Evolutionary conservation across 1,140 invertebrate genomes (phyloP).

Genomic region (Mycetomoellerius zeteki): DNA sequence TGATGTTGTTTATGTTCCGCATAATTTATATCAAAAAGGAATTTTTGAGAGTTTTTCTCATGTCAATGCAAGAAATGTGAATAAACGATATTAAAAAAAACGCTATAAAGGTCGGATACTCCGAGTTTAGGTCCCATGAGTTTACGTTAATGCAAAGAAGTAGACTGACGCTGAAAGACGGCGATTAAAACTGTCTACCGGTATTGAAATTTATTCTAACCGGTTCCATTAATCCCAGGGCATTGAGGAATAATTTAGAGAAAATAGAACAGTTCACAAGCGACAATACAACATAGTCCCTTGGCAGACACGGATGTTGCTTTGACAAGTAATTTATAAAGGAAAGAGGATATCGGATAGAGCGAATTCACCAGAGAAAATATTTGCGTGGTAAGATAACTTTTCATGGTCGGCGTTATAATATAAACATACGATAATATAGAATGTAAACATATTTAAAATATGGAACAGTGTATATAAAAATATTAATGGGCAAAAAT

Average conservation of each 20-base stretch:
- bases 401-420: not conserved
- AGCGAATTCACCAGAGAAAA: slow-evolving; percentile 28
- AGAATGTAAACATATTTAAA: not conserved
- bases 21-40: slow-evolving; percentile 11
- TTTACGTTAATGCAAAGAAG: slow-evolving; percentile 14
- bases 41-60: not conserved
- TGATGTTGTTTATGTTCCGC: not conserved
- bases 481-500: not conserved
- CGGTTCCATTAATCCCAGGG: slow-evolving; percentile 31
- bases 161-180: slow-evolving; percentile 33
- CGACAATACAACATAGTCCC: slow-evolving; percentile 21
- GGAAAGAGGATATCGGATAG: not conserved
- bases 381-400: slow-evolving; percentile 6
- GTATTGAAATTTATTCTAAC: slow-evolving; percentile 62
- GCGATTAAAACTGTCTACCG: slow-evolving; percentile 56
- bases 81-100: slow-evolving; percentile 39
- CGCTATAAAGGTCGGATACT: slow-evolving; percentile 16
- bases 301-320: not conserved
- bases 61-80: slow-evolving; percentile 22
- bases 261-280: slow-evolving; percentile 31
- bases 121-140: slow-evolving; percentile 30
- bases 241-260: slow-evolving; percentile 51
- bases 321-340: slow-evolving; percentile 54
- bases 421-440: not conserved
- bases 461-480: not conserved